These are phyloP conservation scores for Rhinoderma darwinii DNA, from an alignment of 2,113 vertebrate genomes.

Conservation along the genomic window DNA sequence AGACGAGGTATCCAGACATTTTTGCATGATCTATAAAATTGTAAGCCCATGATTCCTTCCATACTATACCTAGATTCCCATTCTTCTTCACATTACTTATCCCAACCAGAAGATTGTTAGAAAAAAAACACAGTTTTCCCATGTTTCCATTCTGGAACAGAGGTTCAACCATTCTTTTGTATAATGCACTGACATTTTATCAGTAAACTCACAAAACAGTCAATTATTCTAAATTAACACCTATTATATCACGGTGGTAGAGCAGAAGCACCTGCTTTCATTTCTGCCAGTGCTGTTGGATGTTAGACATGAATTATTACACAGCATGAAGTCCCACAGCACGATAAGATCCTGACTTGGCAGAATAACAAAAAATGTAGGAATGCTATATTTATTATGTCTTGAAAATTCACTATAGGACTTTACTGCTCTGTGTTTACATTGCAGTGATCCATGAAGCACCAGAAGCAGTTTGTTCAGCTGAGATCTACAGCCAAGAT, in stretches of 20 bases:
- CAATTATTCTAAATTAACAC: conserved; percentile 35
- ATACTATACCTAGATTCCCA: background rate
- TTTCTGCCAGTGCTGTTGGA: conserved; percentile 62
- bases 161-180: background rate
- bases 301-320: conserved; percentile 63
- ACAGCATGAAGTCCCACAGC: conserved; percentile 47
- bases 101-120: background rate
- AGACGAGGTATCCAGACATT: background rate
- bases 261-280: conserved; percentile 48
- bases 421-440: conserved; percentile 67
- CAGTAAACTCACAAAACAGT: conserved; percentile 3
- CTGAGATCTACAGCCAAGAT: conserved; percentile 68
- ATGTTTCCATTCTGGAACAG: background rate
- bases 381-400: conserved; percentile 70
- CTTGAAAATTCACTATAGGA: conserved; percentile 64
- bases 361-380: conserved; percentile 63
- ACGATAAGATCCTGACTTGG: conserved; percentile 66
- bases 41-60: background rate
- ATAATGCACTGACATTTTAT: background rate
- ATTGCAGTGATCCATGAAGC: conserved; percentile 67
- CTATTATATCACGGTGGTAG: conserved; percentile 15
- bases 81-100: background rate
- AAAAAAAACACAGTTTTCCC: background rate
- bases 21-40: background rate
- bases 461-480: conserved; percentile 71